Evolutionary conservation across 2,797 vertebrate species (phyloP).

Genomic region (Clarias platycephalus): DNA sequence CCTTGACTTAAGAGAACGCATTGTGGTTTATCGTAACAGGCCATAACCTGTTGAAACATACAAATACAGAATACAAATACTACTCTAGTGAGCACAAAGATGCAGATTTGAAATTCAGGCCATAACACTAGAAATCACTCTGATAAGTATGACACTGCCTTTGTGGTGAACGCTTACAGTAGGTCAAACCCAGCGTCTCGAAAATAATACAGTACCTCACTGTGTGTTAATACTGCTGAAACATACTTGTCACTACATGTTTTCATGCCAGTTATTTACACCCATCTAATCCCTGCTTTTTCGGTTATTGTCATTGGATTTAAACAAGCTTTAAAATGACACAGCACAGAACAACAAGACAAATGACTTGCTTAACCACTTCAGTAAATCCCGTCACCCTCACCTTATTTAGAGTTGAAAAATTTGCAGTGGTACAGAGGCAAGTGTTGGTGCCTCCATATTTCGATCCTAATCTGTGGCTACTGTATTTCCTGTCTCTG

Average conservation of each 20-base stretch:
- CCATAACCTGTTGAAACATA: not conserved
- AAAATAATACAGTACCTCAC: not conserved
- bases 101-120: not conserved
- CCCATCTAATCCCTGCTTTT: not conserved
- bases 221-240: not conserved
- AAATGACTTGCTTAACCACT: not conserved
- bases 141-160: not conserved
- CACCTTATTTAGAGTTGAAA: not conserved
- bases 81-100: not conserved
- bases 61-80: not conserved
- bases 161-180: not conserved
- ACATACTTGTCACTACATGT: not conserved
- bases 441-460: not conserved
- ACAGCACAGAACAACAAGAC: not conserved
- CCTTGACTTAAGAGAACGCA: no score
- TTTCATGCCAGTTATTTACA: not conserved
- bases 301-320: not conserved
- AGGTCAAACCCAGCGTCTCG: not conserved
- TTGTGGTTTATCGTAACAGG: not conserved
- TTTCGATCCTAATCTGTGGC: not conserved
- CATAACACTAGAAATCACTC: not conserved
- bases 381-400: not conserved
- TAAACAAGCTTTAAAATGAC: not conserved
- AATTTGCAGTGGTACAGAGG: not conserved
- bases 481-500: not conserved